Conservation (phyloP, 92 coral and sea anemone genomes). For the Epizoanthus fatuus region DNA sequence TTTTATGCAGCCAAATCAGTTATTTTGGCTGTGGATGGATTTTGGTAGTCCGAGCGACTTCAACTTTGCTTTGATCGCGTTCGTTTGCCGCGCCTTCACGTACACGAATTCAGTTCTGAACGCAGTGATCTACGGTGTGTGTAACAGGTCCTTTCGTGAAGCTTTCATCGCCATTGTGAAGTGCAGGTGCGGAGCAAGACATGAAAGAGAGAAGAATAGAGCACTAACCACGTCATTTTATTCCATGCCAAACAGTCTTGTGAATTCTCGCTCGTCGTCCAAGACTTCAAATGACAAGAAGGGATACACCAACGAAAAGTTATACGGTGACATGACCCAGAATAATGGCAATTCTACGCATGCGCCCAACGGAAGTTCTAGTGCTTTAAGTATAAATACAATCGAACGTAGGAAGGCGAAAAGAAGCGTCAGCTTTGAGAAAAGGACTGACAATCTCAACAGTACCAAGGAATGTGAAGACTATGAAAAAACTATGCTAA, state of each 20-base stretch:
- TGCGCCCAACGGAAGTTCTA: not conserved
- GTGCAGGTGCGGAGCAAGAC: conserved; percentile 73
- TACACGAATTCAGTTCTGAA: conserved; percentile 91
- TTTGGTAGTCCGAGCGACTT: conserved; percentile 66
- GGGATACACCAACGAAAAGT: not conserved
- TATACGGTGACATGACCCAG: not conserved
- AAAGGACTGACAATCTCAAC: not conserved
- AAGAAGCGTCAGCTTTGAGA: conserved; percentile 13
- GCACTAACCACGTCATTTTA: not conserved
- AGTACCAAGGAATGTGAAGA: not conserved
- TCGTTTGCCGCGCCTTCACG: conserved; percentile 87
- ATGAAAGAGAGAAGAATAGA: conserved; percentile 59
- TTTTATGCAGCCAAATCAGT: conserved; percentile 94
- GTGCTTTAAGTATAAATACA: too few species aligned
- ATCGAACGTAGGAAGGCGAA: not conserved
- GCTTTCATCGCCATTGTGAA: conserved; percentile 70
- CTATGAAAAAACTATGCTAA: too few species aligned
- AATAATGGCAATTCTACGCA: not conserved
- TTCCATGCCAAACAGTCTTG: not conserved
- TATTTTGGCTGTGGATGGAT: conserved; percentile 85
- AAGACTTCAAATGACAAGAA: not conserved
- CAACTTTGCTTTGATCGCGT: conserved; percentile 67
- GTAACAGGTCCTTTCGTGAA: conserved; percentile 79
- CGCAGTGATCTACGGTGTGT: conserved; percentile 84
- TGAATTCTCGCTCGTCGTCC: not conserved